Conservation (phyloP, 2,113 vertebrate genomes). For the Anoplopoma fimbria region DNA sequence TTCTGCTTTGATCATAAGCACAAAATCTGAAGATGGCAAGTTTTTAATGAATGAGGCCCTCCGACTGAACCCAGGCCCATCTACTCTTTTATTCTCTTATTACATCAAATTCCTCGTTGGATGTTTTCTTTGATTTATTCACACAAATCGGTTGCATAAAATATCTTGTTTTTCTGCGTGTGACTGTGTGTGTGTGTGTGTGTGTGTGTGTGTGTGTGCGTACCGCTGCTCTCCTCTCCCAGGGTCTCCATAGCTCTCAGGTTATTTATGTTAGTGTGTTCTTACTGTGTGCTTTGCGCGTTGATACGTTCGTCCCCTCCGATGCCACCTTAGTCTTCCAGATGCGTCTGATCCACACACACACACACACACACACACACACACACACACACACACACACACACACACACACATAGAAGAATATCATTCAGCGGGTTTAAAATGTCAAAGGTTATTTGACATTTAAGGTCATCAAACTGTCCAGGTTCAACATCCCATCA, state of each 20-base stretch:
- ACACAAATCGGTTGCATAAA: slow-evolving; percentile 43
- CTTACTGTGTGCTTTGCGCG: slow-evolving; percentile 53
- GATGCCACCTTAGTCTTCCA: slow-evolving; percentile 79
- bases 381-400: slow-evolving; percentile 30
- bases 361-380: slow-evolving; percentile 21
- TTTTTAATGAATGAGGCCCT: slow-evolving; percentile 57
- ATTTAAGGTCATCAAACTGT: slow-evolving; percentile 5
- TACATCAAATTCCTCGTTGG: slow-evolving; percentile 32
- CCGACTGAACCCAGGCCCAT: slow-evolving; percentile 33
- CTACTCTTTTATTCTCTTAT: slow-evolving; percentile 59
- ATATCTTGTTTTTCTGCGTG: slow-evolving; percentile 1
- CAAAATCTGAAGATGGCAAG: slow-evolving; percentile 33
- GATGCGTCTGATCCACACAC: slow-evolving; percentile 24
- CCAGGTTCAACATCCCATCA: slow-evolving; percentile 24
- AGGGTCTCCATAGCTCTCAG: slow-evolving; percentile 84
- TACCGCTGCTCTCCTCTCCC: slow-evolving; percentile 68
- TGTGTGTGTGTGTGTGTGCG: slow-evolving; percentile 22
- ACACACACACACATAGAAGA: background rate
- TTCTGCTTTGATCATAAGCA: slow-evolving; percentile 57
- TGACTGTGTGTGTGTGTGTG: slow-evolving; percentile 1
- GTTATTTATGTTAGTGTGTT: slow-evolving; percentile 74
- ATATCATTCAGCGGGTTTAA: slow-evolving; percentile 22
- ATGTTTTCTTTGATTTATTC: slow-evolving; percentile 34
- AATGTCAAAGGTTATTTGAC: slow-evolving; percentile 11
- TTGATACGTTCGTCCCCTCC: slow-evolving; percentile 57